A percentile compares a stretch with the other conserved stretches of the same genome.
Conservation (phyloP, 2,888 invertebrate species). For the Mamestra brassicae region DNA sequence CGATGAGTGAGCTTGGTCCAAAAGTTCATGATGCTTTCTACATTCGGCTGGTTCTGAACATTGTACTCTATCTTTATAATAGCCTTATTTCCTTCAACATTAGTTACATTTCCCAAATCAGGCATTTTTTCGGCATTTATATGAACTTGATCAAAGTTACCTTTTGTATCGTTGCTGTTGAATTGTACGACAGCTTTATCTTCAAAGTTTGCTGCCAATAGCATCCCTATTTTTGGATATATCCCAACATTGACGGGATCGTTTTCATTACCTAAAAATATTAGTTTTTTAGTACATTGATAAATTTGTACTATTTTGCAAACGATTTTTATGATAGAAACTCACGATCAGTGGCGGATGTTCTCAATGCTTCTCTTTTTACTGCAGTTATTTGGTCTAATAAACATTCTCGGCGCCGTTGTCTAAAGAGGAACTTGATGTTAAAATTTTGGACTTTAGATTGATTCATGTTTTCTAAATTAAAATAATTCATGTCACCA, state of each 20-base stretch:
- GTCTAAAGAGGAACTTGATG: slow-evolving; percentile 54
- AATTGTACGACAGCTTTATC: slow-evolving; percentile 10
- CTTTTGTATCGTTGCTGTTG: slow-evolving; percentile 10
- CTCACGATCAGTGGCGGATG: slow-evolving; percentile 37
- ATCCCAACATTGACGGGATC: slow-evolving; percentile 13
- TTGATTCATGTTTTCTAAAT: not conserved
- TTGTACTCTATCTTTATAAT: slow-evolving; percentile 45
- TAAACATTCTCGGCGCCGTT: slow-evolving; percentile 64
- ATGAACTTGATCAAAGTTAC: not conserved
- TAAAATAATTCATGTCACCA: not conserved
- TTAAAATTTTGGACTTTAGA: not conserved
- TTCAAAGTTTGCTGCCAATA: slow-evolving; percentile 20
- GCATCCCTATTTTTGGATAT: slow-evolving; percentile 26
- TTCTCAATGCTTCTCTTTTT: slow-evolving; percentile 32
- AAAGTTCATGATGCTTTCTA: slow-evolving; percentile 71
- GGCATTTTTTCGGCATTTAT: not conserved
- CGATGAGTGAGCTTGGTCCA: slow-evolving; percentile 48
- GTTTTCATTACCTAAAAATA: slow-evolving; percentile 43
- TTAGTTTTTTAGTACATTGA: slow-evolving; percentile 34
- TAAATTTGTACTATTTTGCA: not conserved
- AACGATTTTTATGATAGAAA: slow-evolving; percentile 4
- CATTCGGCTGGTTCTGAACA: slow-evolving; percentile 54
- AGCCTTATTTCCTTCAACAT: slow-evolving; percentile 26
- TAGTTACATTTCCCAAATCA: slow-evolving; percentile 31
- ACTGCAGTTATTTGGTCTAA: slow-evolving; percentile 27